Evolutionary conservation across 1,140 invertebrate species (phyloP).

Genomic region (Drosophila subobscura): DNA sequence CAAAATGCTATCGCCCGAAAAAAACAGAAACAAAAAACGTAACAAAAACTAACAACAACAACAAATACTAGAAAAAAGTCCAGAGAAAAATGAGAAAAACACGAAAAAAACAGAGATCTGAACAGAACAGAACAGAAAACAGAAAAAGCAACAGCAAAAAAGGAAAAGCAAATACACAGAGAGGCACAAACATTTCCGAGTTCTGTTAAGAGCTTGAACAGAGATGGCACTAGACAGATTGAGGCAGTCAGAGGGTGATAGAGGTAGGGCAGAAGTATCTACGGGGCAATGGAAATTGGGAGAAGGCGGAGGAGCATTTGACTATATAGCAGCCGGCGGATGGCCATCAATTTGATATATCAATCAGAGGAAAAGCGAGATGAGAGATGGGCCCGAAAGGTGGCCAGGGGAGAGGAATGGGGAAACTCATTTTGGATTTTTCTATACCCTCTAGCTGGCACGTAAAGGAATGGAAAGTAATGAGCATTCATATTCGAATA

Average conservation of each 20-base stretch:
- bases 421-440: slow-evolving; percentile 39
- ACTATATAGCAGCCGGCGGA: slow-evolving; percentile 28
- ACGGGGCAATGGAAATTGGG: slow-evolving; percentile 35
- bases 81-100: slow-evolving; percentile 12
- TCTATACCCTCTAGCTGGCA: not conserved
- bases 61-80: slow-evolving; percentile 8
- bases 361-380: slow-evolving; percentile 57
- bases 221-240: slow-evolving; percentile 25
- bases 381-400: not conserved
- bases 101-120: not conserved
- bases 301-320: slow-evolving; percentile 11
- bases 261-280: slow-evolving; percentile 21
- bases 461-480: too few relatives aligned
- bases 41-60: slow-evolving; percentile 5
- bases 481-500: too few relatives aligned
- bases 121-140: not conserved
- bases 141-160: slow-evolving; percentile 16
- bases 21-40: slow-evolving; percentile 11
- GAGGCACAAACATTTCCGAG: slow-evolving; percentile 40
- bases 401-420: not conserved
- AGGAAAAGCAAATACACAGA: slow-evolving; percentile 23
- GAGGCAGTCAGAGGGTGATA: slow-evolving; percentile 1
- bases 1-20: slow-evolving; percentile 69
- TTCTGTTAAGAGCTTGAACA: slow-evolving; percentile 36
- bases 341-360: slow-evolving; percentile 78